Evolutionary conservation across 2,797 vertebrate genomes (phyloP).

Genomic region (Pyrrhura leucotis): DNA sequence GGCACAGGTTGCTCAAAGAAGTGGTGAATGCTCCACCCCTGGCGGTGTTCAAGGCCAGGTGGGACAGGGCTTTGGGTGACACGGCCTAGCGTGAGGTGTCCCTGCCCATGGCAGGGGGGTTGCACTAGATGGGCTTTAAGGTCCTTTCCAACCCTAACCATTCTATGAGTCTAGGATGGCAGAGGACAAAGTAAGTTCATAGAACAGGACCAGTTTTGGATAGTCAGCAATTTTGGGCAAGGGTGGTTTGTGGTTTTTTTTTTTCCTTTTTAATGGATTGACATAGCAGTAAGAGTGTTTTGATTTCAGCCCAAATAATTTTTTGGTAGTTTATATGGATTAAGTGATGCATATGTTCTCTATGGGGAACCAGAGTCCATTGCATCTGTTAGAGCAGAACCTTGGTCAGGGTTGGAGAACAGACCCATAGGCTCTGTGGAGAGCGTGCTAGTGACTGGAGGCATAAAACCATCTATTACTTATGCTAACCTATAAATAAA

Average conservation of each 20-base stretch:
- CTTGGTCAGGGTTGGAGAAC: not conserved
- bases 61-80: not conserved
- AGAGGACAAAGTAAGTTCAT: not conserved
- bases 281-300: not conserved
- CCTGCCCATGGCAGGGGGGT: not conserved
- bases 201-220: not conserved
- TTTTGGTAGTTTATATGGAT: not conserved
- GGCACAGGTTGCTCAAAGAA: not conserved
- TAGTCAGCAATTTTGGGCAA: not conserved
- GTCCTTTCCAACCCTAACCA: not conserved
- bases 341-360: not conserved
- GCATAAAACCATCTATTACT: not conserved
- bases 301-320: not conserved
- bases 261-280: not conserved
- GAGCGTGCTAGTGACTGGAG: not conserved
- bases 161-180: not conserved
- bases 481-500: not conserved
- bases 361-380: not conserved
- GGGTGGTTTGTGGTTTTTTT: not conserved
- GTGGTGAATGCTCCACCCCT: not conserved
- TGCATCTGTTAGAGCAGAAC: not conserved
- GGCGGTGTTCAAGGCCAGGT: not conserved
- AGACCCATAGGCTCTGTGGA: not conserved
- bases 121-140: not conserved
- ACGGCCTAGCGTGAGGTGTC: not conserved